phyloP scores from a whole-genome alignment of 2,113 vertebrate genomes.

The Smithornis capensis region DNA sequence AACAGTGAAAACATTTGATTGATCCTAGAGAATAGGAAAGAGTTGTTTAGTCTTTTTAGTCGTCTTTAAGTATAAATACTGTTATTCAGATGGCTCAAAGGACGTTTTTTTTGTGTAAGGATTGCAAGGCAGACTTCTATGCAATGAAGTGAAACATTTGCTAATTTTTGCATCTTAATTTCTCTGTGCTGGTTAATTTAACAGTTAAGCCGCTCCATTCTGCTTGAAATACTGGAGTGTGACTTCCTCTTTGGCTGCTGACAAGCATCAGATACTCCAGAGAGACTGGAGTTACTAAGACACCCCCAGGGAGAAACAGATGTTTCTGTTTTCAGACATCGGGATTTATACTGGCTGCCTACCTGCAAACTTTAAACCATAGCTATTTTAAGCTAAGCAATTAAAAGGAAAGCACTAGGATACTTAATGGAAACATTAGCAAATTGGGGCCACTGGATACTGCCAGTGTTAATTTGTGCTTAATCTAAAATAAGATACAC shows the following conservation, averaged over 20 bases:
- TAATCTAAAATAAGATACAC: neutral
- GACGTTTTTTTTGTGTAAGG: neutral
- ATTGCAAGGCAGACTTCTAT: neutral
- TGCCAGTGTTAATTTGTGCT: neutral
- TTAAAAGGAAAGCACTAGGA: neutral
- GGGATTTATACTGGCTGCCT: accelerated
- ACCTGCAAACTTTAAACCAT: neutral
- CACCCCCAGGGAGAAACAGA: neutral
- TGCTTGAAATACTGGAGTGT: neutral
- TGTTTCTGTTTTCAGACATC: neutral
- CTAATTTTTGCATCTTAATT: neutral
- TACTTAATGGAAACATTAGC: neutral
- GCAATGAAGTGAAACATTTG: neutral
- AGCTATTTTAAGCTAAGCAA: neutral
- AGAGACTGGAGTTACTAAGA: neutral
- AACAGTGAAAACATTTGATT: neutral
- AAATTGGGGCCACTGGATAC: neutral
- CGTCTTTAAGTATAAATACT: neutral
- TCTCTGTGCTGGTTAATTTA: neutral
- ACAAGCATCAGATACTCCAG: neutral
- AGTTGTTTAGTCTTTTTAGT: neutral
- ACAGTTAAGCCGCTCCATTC: neutral
- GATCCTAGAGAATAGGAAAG: neutral
- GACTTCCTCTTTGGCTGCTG: neutral
- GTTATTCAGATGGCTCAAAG: neutral